Conservation (phyloP, 2,113 vertebrate genomes). For the Arizona elegans region DNA sequence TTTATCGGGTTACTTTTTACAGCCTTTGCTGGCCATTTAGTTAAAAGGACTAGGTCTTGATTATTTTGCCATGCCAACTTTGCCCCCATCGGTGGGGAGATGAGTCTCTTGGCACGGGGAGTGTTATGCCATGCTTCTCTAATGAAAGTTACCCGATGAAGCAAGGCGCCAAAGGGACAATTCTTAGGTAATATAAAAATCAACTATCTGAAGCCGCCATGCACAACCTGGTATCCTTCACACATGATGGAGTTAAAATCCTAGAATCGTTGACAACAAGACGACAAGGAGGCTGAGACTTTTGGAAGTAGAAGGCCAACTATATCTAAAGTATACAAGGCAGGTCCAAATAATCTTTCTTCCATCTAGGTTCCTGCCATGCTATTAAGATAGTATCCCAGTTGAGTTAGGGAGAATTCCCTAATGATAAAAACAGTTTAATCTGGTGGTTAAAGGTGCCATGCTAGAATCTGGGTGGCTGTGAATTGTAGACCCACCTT, state of each 20-base stretch:
- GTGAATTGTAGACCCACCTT: background rate
- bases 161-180: background rate
- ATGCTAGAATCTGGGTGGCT: background rate
- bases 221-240: background rate
- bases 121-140: background rate
- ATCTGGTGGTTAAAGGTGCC: background rate
- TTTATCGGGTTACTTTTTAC: background rate
- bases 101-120: background rate
- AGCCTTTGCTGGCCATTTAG: background rate
- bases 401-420: background rate
- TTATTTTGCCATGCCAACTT: background rate
- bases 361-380: background rate
- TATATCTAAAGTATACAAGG: background rate
- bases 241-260: background rate
- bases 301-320: background rate
- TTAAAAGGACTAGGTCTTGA: background rate
- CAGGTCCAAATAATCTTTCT: background rate
- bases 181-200: background rate
- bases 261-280: background rate
- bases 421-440: background rate
- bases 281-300: background rate
- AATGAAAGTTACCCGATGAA: background rate
- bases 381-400: background rate
- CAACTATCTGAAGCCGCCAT: background rate
- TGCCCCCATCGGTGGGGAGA: background rate